Evolutionary conservation across 2,113 vertebrate species (phyloP).

Genomic region (Centropus unirufus): DNA sequence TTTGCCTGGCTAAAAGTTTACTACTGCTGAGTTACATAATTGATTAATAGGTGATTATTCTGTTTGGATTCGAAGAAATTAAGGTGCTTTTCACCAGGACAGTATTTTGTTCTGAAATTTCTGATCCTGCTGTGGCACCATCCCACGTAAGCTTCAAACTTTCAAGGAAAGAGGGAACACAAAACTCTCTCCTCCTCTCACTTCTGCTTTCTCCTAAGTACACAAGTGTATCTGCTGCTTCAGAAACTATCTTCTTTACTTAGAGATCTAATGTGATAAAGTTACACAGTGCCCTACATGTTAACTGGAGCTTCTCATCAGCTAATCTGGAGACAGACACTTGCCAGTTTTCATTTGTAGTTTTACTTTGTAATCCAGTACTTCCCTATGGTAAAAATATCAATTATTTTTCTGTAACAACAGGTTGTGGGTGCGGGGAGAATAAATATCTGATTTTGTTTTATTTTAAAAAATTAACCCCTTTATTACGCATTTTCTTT

Average conservation of each 20-base stretch:
- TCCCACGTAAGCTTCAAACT: background rate
- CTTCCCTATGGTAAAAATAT: background rate
- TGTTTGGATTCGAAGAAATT: too few species aligned
- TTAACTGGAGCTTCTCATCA: background rate
- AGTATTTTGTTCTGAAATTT: background rate
- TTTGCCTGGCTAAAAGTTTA: too few species aligned
- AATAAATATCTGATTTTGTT: background rate
- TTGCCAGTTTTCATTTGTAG: background rate
- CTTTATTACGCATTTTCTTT: background rate
- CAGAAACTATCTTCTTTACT: background rate
- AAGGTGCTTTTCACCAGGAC: background rate
- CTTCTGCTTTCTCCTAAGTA: background rate
- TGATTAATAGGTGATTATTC: too few species aligned
- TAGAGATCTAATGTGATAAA: background rate
- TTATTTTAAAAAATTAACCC: background rate
- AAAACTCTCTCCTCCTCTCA: background rate
- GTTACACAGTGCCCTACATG: background rate
- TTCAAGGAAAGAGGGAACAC: background rate
- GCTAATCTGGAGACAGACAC: background rate
- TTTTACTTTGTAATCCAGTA: background rate
- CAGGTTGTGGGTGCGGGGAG: background rate
- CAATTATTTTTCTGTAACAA: background rate
- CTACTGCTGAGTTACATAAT: too few species aligned
- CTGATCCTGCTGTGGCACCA: background rate
- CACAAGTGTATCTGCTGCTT: background rate